Base-by-base conservation (phyloP, 1,140 invertebrate genomes). In the Bilobella aurantiaca region DNA sequence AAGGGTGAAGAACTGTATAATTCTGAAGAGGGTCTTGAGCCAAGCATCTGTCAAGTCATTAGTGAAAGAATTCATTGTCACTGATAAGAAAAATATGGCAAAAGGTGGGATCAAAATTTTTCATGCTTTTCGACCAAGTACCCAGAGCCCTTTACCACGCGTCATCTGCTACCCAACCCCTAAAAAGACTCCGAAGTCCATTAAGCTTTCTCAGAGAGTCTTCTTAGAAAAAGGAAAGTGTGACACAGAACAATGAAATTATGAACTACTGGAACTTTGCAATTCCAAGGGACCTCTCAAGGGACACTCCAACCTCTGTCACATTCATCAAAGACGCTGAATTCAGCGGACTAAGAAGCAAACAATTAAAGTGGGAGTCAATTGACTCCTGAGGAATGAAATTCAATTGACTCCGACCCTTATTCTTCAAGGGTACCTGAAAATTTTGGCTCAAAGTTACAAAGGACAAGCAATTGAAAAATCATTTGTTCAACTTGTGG, bases 401-500 rank as follows among this genome's bases (percentile, higher is more conserved):
- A 53, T 53, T 53, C 49, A 53, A 53, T 53, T 53, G 49, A 53
- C 49, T 53, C 49, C 8, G 14, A 53, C 8, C 25, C 25, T 23
- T 23, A 16, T 53, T 53, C 49, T 18, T 53, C 8, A 5, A 53
- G 21, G 5, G 5, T 53, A 53, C 49, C 49, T 53, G 12, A 53
- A 53, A 53, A 16, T 14, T 23, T 23, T 53, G 8, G 12, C 23
- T 23, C 25, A 53, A 53, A 53, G 49, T 42, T 23, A 58, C 46
- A 66, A 56, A 64, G 49, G 32, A 42, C 34, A 42, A 62, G 58
- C 58, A 68, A 64, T 63, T 30, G 63, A 34, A 53, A 53, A 53
- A 23, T 57, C 62, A 70, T 70, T 70, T 70, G 69, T 70, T 67
- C 69, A 27, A 64, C 69, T 67, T 70, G 69, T 70, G 69, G 61